These are phyloP conservation scores for Variabilichromis moorii DNA, from an alignment of 2,113 vertebrate species.

Conservation along the genomic window DNA sequence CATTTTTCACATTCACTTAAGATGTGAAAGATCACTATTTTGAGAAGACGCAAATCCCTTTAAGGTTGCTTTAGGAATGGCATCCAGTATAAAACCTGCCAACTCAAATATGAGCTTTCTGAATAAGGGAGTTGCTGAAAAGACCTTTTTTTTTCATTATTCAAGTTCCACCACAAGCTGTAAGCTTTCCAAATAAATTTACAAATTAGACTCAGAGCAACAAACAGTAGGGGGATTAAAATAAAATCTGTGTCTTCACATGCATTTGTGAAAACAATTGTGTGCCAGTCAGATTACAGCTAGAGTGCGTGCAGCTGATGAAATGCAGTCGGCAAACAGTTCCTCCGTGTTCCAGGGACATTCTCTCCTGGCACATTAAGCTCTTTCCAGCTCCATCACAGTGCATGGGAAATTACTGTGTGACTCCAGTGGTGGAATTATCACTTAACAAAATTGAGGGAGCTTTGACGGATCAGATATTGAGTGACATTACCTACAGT, in stretches of 20 bases:
- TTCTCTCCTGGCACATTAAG: not conserved
- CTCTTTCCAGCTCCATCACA: not conserved
- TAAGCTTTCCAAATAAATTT: not conserved
- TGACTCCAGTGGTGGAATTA: not conserved
- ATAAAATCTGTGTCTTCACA: not conserved
- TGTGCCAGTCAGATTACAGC: not conserved
- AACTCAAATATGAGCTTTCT: not conserved
- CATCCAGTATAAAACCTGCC: not conserved
- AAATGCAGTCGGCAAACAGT: not conserved
- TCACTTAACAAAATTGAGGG: not conserved
- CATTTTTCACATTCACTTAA: not conserved
- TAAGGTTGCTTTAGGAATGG: not conserved
- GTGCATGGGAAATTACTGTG: not conserved
- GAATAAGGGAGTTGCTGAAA: not conserved
- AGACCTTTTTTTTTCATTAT: not conserved
- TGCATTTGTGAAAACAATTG: not conserved
- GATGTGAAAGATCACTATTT: not conserved
- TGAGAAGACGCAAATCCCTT: not conserved
- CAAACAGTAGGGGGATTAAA: not conserved
- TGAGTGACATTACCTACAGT: not conserved
- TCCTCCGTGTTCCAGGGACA: not conserved
- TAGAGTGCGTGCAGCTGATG: not conserved
- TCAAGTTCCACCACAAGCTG: not conserved
- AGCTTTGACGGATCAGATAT: not conserved
- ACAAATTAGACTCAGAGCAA: not conserved